Base-by-base conservation (phyloP, 2,797 vertebrate species). In the Sciaenops ocellatus region DNA sequence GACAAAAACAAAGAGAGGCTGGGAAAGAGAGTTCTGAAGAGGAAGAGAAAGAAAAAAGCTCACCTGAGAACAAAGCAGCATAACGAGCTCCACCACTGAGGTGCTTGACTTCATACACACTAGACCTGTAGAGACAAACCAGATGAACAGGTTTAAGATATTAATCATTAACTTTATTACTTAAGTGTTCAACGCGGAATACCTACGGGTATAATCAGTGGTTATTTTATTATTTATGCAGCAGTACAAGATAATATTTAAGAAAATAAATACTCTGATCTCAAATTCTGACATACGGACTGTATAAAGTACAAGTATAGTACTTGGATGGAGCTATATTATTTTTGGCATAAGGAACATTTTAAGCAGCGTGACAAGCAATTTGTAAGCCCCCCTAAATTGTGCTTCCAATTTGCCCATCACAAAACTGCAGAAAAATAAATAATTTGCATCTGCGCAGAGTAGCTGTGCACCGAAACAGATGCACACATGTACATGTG, bases 21-120 rank as follows among this genome's bases (percentile, higher is more conserved):
- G 17, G 12, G 13, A 56, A 66, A 56, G n/a, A 67, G 17, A 24
- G 57, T 2, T 64, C 4, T 60, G 61, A 67, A 46, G 59, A 81
- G 30, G 11, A 73, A 11, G 34, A 69, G 52, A 54, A 38, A 71
- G 22, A 75, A 47, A 80, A 57, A 72, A 15, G n/a, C 93, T 95
- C 93, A 99, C 98, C 97, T 99, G 98, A 87, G 98, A 99, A 94
- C 98, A 99, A 80, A 99, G 97, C 90, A 99, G 95, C 98, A 99
- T 99, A 67, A 99, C 98, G 8, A 99, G 96, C 87, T 99, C 98
- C 68, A 99, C 98, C 87, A 99, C 98, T 0, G 98, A 99, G 3
- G 98, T 99, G 92, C 98, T 99, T 1, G 98, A 99, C 92, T 99
- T 99, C 98, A 99, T 99, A 71, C 98, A 99, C 52, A 99, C 98